These are phyloP conservation scores for Cheilosia scutellata DNA, from an alignment of 2,888 invertebrate genomes.

Conservation along the genomic window DNA sequence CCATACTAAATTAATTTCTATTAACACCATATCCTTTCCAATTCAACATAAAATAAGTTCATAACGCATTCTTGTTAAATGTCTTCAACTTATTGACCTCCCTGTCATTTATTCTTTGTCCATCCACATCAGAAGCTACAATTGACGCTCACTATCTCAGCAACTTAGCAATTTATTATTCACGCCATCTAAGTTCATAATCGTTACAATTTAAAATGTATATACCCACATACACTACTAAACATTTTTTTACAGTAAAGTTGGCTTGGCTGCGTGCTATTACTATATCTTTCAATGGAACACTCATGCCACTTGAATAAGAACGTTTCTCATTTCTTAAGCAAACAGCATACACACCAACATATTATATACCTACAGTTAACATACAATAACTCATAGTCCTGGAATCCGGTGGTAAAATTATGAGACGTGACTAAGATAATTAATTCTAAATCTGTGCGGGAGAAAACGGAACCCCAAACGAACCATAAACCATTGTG, in stretches of 20 bases:
- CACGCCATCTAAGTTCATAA: too few relatives aligned
- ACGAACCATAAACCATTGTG: constrained; percentile 67
- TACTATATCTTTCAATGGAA: too few relatives aligned
- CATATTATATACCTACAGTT: not conserved
- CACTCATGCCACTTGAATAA: too few relatives aligned
- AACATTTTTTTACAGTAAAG: too few relatives aligned
- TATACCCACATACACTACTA: too few relatives aligned
- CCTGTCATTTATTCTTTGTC: constrained; percentile 56
- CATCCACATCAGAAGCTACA: constrained; percentile 56
- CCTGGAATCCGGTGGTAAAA: constrained; percentile 68
- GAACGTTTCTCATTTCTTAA: not conserved
- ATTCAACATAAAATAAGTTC: too few relatives aligned
- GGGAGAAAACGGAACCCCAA: constrained; percentile 36
- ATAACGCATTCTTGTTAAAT: too few relatives aligned
- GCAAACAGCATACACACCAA: constrained; percentile 41
- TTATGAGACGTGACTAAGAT: constrained; percentile 75
- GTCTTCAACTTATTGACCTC: constrained; percentile 34
- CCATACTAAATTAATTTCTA: too few relatives aligned
- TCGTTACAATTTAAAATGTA: too few relatives aligned
- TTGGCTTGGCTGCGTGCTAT: too few relatives aligned
- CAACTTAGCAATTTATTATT: constrained; percentile 33
- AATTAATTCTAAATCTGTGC: constrained; percentile 66
- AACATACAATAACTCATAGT: constrained; percentile 58
- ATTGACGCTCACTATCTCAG: constrained; percentile 29
- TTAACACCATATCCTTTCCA: too few relatives aligned